A percentile compares a stretch with the other conserved stretches of the same genome.
Evolutionary conservation across 1,140 invertebrate species (phyloP).

Genomic region (Lysiphlebus fabarum): DNA sequence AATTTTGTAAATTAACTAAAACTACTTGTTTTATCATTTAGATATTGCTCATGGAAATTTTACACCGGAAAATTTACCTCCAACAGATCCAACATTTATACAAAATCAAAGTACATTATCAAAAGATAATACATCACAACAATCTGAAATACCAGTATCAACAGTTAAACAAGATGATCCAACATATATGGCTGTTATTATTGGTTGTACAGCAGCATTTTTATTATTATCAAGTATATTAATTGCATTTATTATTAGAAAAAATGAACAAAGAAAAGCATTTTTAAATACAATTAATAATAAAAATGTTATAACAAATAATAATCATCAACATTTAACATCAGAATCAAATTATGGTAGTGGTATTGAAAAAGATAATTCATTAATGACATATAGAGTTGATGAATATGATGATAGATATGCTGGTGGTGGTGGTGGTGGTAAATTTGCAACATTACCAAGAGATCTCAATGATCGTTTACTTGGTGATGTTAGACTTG

Average conservation of each 20-base stretch:
- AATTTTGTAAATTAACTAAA: slow-evolving; percentile 9
- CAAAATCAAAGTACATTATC: slow-evolving; percentile 49
- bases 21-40: slow-evolving; percentile 24
- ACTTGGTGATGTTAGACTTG: slow-evolving; percentile 50
- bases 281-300: slow-evolving; percentile 54
- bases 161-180: slow-evolving; percentile 56
- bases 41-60: slow-evolving; percentile 57
- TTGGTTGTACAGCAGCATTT: slow-evolving; percentile 64
- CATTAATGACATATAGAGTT: slow-evolving; percentile 51
- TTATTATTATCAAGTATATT: slow-evolving; percentile 60
- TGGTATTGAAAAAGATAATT: slow-evolving; percentile 49
- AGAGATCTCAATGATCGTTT: slow-evolving; percentile 52
- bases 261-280: slow-evolving; percentile 61
- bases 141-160: slow-evolving; percentile 48
- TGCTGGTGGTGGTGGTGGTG: slow-evolving; percentile 43
- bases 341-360: slow-evolving; percentile 52
- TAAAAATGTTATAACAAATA: slow-evolving; percentile 48
- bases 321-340: slow-evolving; percentile 51
- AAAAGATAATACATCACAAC: slow-evolving; percentile 42
- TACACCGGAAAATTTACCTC: slow-evolving; percentile 48
- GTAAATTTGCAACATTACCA: slow-evolving; percentile 49
- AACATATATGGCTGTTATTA: slow-evolving; percentile 65
- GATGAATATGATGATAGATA: slow-evolving; percentile 54
- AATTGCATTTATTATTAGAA: slow-evolving; percentile 61
- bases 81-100: slow-evolving; percentile 48